phyloP scores from a whole-genome alignment of 2,113 vertebrate species.

The Orthonyx spaldingii region DNA sequence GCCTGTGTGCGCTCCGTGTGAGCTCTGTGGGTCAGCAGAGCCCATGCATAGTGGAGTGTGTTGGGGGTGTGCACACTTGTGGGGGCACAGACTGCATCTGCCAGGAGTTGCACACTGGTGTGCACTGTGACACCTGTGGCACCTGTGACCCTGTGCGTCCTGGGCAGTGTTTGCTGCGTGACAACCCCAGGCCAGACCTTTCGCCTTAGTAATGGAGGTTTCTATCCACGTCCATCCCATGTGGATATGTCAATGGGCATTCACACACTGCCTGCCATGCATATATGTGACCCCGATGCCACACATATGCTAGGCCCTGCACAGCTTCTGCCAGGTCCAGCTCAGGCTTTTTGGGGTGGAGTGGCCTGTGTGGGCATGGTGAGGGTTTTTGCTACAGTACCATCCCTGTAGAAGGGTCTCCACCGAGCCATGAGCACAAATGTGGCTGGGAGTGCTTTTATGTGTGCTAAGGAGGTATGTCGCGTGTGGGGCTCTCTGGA shows the following conservation, averaged over 20 bases:
- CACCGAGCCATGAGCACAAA: not conserved
- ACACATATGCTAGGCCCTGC: not conserved
- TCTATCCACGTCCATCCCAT: fast-evolving
- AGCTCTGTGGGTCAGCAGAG: not conserved
- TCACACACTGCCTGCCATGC: fast-evolving
- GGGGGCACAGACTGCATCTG: not conserved
- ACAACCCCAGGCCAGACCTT: not conserved
- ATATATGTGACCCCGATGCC: fast-evolving
- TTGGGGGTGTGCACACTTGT: fast-evolving
- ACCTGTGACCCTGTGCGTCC: not conserved
- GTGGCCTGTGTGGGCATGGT: fast-evolving
- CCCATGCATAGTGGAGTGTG: fast-evolving
- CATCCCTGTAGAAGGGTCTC: not conserved
- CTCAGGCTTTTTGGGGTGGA: not conserved
- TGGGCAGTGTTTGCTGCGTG: fast-evolving
- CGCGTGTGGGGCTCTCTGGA: fast-evolving
- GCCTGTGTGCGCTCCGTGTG: fast-evolving
- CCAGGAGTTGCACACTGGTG: fast-evolving
- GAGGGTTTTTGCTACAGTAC: not conserved
- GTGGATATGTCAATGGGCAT: not conserved
- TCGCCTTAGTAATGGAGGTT: not conserved
- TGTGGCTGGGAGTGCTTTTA: not conserved
- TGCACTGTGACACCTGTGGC: not conserved
- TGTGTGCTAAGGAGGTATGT: not conserved
- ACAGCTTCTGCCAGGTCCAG: not conserved